phyloP scores from a whole-genome alignment of 64 coral and sea anemone species.

The Montipora foliosa region DNA sequence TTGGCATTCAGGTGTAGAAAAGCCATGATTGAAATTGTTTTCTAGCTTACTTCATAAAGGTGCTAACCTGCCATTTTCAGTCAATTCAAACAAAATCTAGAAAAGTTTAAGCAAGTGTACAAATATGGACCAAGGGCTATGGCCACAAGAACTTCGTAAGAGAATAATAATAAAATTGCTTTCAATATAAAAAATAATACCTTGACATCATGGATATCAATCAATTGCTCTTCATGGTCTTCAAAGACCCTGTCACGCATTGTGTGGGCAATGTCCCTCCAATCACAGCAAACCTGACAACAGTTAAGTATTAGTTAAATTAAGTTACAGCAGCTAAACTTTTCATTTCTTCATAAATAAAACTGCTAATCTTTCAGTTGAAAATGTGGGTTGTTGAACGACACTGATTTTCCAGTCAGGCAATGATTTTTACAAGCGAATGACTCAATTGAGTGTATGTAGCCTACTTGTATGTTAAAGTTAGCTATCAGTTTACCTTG shows the following conservation, averaged over 20 bases:
- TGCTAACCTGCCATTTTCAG: no score
- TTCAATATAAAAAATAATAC: not conserved
- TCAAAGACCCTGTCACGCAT: constrained; percentile 52
- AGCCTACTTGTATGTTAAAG: not conserved
- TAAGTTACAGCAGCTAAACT: not conserved
- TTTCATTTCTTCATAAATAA: not conserved
- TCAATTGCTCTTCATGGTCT: constrained; percentile 57
- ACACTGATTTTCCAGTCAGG: no score
- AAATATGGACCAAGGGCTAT: no score
- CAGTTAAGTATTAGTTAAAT: no score
- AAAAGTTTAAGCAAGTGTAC: not conserved
- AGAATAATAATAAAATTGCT: no score
- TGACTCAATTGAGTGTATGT: not conserved
- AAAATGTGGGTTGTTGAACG: not conserved
- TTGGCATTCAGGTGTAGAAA: no score
- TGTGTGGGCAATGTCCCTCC: constrained; percentile 58
- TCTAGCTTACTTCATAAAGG: no score
- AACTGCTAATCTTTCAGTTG: not conserved
- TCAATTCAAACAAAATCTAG: not conserved
- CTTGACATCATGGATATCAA: constrained; percentile 72
- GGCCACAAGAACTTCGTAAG: no score
- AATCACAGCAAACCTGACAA: constrained; percentile 63
- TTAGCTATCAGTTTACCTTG: not conserved
- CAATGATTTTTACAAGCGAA: no score
- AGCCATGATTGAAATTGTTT: no score